Evolutionary conservation across 2,113 vertebrate genomes (phyloP).

Genomic region (Podocnemis expansa): DNA sequence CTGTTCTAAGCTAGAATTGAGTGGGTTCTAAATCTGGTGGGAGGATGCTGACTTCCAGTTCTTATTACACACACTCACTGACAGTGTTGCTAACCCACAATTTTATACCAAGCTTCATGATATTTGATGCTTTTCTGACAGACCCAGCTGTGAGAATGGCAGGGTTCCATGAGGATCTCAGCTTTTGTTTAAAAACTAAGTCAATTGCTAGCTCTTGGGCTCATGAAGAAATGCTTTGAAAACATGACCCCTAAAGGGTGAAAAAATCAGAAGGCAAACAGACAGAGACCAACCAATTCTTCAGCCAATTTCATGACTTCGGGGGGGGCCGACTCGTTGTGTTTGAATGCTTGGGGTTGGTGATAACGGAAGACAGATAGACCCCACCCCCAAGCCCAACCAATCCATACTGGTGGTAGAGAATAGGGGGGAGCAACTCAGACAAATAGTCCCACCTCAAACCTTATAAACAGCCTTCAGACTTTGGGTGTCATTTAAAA

Average conservation of each 20-base stretch:
- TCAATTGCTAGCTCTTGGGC: background rate
- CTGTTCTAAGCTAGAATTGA: background rate
- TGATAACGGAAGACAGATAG: too few species aligned
- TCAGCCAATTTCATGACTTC: background rate
- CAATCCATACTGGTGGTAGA: background rate
- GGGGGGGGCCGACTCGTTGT: too few species aligned
- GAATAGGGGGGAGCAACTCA: background rate
- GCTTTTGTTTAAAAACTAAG: conserved; percentile 20
- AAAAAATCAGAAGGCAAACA: background rate
- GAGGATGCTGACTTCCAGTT: accelerated
- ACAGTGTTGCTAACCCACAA: background rate
- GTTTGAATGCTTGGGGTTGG: background rate
- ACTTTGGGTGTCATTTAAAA: background rate
- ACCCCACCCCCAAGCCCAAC: background rate
- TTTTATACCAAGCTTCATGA: background rate
- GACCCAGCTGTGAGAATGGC: background rate
- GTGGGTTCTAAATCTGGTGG: too few species aligned
- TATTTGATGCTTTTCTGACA: background rate
- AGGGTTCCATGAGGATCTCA: accelerated
- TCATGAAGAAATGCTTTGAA: background rate
- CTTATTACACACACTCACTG: accelerated
- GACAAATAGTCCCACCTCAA: background rate
- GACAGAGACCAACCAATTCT: accelerated
- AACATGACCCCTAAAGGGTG: background rate
- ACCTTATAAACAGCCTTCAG: background rate